A percentile compares a stretch with the other conserved stretches of the same genome.
These are phyloP conservation scores for Nemapogon koenigi DNA, from an alignment of 2,888 invertebrate species.

Conservation along the genomic window DNA sequence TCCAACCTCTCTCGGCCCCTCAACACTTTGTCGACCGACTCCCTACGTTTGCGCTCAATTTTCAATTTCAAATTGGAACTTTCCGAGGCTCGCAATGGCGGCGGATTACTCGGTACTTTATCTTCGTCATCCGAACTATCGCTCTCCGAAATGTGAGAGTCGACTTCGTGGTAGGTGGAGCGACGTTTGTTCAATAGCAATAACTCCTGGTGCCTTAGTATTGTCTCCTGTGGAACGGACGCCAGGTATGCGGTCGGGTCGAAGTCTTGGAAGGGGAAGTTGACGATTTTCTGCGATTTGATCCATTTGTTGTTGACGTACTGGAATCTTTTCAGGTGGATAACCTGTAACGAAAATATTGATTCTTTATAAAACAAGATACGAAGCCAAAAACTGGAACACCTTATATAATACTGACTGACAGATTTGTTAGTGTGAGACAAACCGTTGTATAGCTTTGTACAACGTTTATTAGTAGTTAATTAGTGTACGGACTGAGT, in stretches of 20 bases:
- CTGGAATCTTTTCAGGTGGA: constrained; percentile 92
- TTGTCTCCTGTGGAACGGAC: constrained; percentile 79
- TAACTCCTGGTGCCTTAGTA: constrained; percentile 70
- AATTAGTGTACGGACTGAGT: too few relatives aligned
- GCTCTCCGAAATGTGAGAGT: constrained; percentile 28
- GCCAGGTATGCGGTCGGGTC: constrained; percentile 89
- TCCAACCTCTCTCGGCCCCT: constrained; percentile 63
- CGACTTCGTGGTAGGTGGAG: constrained; percentile 23
- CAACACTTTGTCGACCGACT: constrained; percentile 10
- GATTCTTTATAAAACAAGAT: background rate
- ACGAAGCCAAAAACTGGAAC: too few relatives aligned
- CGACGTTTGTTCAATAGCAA: constrained; percentile 21
- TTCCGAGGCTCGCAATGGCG: background rate
- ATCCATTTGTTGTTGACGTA: constrained; percentile 91
- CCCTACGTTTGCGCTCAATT: constrained; percentile 14
- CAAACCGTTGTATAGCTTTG: too few relatives aligned
- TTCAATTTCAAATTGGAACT: constrained; percentile 8
- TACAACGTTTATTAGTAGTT: too few relatives aligned
- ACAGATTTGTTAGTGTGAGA: too few relatives aligned
- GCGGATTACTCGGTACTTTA: constrained; percentile 17
- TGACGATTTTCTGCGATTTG: constrained; percentile 92
- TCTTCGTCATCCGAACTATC: constrained; percentile 9
- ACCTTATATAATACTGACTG: too few relatives aligned
- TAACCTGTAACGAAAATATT: constrained; percentile 69
- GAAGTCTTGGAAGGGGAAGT: constrained; percentile 86